Base-by-base conservation (phyloP, 2,888 invertebrate species). In the Gandaritis pyraliata region DNA sequence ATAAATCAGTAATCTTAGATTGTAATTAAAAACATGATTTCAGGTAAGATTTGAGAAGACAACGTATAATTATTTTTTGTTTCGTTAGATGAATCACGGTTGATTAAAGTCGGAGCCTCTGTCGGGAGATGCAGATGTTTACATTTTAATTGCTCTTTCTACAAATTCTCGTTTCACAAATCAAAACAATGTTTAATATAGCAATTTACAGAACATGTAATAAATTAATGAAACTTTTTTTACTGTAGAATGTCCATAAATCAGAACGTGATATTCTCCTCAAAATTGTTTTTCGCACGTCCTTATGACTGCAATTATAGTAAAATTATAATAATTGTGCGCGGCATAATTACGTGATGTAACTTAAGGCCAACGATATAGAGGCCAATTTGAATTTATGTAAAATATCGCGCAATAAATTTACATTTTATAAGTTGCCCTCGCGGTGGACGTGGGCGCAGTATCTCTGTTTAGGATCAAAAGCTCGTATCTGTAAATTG, bases 271-370 rank as follows among this genome's bases (percentile, higher is more conserved):
- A 80, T 82, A 81, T 79, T 78, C 77, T 78, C 80, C 80, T 84
- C 83, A 88, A 88, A 89, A 85, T 85, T 83, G 88, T 89, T 87
- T 87, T 90, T 91, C 90, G 88, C 91, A 89, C 90, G 87, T 90
- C 87, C 84, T 90, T 86, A 87, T 87, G 83, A 81, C 76, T 80
- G 78, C 82, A 87, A 89, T 90, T 89, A 89, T 89, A 89, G 83
- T 84, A 86, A 90, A 92, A 92, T 91, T 92, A 92, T 90, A 90
- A 92, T 92, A 91, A 92, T 91, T 90, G 88, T 88, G 84, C 77
- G 71, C 80, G 70, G 75, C 80, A 80, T 90, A 90, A 91, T 91
- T 86, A 90, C 85, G 86, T 87, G 88, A 88, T 86, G 86, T 87
- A 90, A 88, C 82, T 76, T 85, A 81, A 87, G 83, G 82, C 83